Evolutionary conservation across 2,113 vertebrate genomes (phyloP), one percentile per base, ranked within the genome.

Genomic region (Ancistrus triradiatus): DNA sequence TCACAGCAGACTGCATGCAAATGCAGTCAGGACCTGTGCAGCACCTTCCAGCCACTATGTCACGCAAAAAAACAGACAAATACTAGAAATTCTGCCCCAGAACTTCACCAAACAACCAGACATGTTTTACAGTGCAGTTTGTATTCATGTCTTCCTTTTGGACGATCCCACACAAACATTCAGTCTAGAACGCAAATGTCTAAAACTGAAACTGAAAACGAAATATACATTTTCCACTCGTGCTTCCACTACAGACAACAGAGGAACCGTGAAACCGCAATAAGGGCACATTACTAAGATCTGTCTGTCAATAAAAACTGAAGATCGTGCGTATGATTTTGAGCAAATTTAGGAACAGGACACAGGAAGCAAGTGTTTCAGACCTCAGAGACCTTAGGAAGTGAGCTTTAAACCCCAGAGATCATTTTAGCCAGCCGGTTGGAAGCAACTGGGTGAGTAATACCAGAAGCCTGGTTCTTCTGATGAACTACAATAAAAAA

Each of bases 341-440:
- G 1, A 2, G 27, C 25, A 28, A 22, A 3, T 68, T 46, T 47
- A 2, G 57, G 25, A 49, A 40, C 38, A 59, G 53, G 18, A 63
- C 59, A 53, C 31, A 37, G 59, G 70, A 73, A 73, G 63, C 44
- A 2, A 48, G 37, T 27, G 40, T 73, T 63, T 44, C 59, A 63
- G 46, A 43, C 15, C 48, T 44, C 18, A 35, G 47, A 37, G 22
- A 66, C n/a, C n/a, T n/a, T n/a, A n/a, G n/a, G n/a, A n/a, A n/a
- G n/a, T n/a, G n/a, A n/a, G n/a, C n/a, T n/a, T 31, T 31, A 31
- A 4, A 31, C 27, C 27, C 27, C 3, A 21, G 1, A 17, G 28
- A n/a, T 22, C 21, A 49, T 56, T 24, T 18, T 11, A 33, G 33
- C 56, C 15, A 21, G 22, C 48, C 7, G 59, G 40, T 15, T 15